Evolutionary conservation across 2,113 vertebrate genomes (phyloP).

Genomic region (Rallus limicola): DNA sequence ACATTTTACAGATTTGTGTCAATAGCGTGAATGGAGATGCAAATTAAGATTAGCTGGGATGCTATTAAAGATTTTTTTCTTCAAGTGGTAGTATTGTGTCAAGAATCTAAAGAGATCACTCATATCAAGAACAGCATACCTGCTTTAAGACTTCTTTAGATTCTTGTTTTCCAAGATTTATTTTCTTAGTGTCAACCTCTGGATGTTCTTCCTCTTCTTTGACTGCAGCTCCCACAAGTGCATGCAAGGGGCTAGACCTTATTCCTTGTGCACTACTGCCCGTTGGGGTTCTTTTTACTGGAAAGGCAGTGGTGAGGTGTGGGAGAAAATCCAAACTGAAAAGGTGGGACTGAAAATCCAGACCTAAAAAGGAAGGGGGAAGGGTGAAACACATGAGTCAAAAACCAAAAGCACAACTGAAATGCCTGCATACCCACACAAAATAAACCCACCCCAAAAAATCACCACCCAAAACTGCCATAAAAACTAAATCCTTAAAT

Average conservation of each 20-base stretch:
- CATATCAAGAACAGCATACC: constrained; percentile 46
- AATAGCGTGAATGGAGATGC: not conserved
- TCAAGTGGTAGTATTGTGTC: not conserved
- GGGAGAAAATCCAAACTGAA: constrained; percentile 81
- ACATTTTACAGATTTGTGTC: not conserved
- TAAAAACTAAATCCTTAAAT: not conserved
- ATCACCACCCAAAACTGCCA: not conserved
- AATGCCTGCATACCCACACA: not conserved
- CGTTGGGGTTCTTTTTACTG: constrained; percentile 79
- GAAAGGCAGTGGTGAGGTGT: constrained; percentile 68
- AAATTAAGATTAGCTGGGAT: not conserved
- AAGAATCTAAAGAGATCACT: not conserved
- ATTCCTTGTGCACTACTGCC: constrained; percentile 57
- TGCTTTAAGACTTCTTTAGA: constrained; percentile 72
- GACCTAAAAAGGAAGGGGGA: constrained; percentile 2
- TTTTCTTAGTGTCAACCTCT: constrained; percentile 67
- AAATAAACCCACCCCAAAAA: not conserved
- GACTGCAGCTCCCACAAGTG: constrained; percentile 77
- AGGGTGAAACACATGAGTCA: not conserved
- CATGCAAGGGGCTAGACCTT: constrained; percentile 79
- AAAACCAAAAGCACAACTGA: not conserved
- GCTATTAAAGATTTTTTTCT: not conserved
- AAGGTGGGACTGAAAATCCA: constrained; percentile 45
- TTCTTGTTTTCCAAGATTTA: constrained; percentile 69
- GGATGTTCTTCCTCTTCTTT: constrained; percentile 83